Evolutionary conservation across 2,113 vertebrate species (phyloP), one percentile per base, ranked within the genome.

Genomic region (Geococcyx californianus): DNA sequence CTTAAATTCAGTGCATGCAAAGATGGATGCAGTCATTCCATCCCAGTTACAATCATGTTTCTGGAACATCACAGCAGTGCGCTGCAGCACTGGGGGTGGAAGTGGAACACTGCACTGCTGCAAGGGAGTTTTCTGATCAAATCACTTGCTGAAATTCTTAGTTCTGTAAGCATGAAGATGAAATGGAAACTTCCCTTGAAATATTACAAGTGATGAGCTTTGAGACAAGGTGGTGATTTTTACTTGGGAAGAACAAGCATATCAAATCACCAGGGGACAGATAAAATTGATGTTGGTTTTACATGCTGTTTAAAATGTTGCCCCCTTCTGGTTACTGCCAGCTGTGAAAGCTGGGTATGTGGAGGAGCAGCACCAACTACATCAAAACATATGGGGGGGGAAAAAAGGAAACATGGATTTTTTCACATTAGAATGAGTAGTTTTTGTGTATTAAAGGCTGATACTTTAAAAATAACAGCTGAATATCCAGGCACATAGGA

Each of bases 281-380:
- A 28, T 31, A 4, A 18, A 42, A 16, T 7, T 4, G 38, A 10
- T 45, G 3, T 11, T 38, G 47, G 25, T 20, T 62, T 67, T 10
- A 3, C 18, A 75, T 94, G 19, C 6, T 15, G 17, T 94, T 95
- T 96, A 17, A 93, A 94, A 97, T 94, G 93, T 95, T 96, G 97
- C 98, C 97, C 97, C 75, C 98, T 98, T 73, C 97, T 97, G 98
- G 97, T n/a, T 86, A 34, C 10, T n/a, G 34, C 6, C 20, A 17
- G 2, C 29, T 40, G 0, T 47, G 56, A 55, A 51, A 62, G 29
- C 0, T 77, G 55, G 8, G 9, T 9, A 9, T 60, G 36, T 16
- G 16, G 23, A 81, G 33, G 20, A 51, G 13, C 3, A 12, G n/a
- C 25, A 44, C 36, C 33, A 67, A 33, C 29, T 9, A 10, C 16